A percentile compares a stretch with the other conserved stretches of the same genome.
Conservation (phyloP, 2,113 vertebrate genomes). For the Barnardius zonarius region DNA sequence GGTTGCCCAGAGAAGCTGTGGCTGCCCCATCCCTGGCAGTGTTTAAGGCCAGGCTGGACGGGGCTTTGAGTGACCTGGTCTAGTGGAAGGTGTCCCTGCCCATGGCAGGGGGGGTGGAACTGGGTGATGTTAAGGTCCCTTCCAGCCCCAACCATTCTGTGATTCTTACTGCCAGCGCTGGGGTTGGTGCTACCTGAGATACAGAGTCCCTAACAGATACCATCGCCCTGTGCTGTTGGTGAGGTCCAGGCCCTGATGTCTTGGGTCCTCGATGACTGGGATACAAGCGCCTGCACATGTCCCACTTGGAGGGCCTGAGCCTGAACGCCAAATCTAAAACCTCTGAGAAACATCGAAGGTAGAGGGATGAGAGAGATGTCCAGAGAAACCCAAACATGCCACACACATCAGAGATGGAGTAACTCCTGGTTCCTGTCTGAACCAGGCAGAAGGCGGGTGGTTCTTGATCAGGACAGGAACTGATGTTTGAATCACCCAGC, state of each 20-base stretch:
- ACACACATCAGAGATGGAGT: not conserved
- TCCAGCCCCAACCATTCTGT: too few relatives aligned
- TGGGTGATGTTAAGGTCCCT: too few relatives aligned
- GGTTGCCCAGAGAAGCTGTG: too few relatives aligned
- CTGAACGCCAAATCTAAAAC: not conserved
- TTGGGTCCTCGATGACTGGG: not conserved
- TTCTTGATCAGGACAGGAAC: not conserved
- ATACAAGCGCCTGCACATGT: not conserved
- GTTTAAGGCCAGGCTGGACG: too few relatives aligned
- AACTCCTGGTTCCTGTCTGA: not conserved
- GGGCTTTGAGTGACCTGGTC: too few relatives aligned
- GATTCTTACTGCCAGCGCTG: not conserved
- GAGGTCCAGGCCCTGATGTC: not conserved
- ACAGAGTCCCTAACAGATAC: not conserved
- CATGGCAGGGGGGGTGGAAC: too few relatives aligned
- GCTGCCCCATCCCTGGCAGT: too few relatives aligned
- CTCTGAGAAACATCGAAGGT: not conserved
- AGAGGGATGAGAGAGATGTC: not conserved
- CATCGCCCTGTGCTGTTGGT: rapidly evolving
- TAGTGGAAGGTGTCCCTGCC: too few relatives aligned
- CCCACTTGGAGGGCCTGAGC: not conserved
- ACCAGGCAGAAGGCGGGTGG: not conserved
- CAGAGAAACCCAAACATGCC: not conserved
- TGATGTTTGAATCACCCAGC: not conserved
- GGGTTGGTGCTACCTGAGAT: not conserved